phyloP scores from a whole-genome alignment of 2,113 vertebrate genomes.

The Anthoscopus minutus region DNA sequence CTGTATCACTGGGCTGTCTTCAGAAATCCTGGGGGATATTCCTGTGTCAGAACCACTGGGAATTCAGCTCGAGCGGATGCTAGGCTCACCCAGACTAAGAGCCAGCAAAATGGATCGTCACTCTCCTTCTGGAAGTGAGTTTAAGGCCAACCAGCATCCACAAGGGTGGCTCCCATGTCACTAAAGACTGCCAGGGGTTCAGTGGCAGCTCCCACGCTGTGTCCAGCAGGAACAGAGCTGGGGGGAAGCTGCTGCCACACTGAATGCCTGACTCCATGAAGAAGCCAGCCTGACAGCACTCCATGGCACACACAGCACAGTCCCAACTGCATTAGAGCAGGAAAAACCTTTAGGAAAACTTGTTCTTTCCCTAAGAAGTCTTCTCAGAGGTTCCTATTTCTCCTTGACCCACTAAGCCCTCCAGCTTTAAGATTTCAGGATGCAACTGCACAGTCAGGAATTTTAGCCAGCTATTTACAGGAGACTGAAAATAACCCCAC shows the following conservation, averaged over 20 bases:
- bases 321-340: not conserved
- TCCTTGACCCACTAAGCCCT: not conserved
- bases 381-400: not conserved
- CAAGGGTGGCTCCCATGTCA: not conserved
- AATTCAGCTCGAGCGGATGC: not conserved
- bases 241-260: not conserved
- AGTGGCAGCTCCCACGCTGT: not conserved
- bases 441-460: not conserved
- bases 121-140: not conserved
- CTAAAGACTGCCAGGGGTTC: not conserved
- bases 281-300: not conserved
- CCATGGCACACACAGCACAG: not conserved
- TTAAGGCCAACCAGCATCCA: not conserved
- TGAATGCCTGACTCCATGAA: not conserved
- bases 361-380: not conserved
- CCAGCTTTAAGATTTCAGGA: not conserved
- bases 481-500: not conserved
- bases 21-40: not conserved
- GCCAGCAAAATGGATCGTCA: rapidly evolving
- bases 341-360: not conserved
- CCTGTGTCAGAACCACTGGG: rapidly evolving
- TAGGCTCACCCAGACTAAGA: not conserved
- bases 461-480: not conserved
- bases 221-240: not conserved
- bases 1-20: not conserved